Evolutionary conservation across 2,113 vertebrate species (phyloP).

Genomic region (Silurus meridionalis): DNA sequence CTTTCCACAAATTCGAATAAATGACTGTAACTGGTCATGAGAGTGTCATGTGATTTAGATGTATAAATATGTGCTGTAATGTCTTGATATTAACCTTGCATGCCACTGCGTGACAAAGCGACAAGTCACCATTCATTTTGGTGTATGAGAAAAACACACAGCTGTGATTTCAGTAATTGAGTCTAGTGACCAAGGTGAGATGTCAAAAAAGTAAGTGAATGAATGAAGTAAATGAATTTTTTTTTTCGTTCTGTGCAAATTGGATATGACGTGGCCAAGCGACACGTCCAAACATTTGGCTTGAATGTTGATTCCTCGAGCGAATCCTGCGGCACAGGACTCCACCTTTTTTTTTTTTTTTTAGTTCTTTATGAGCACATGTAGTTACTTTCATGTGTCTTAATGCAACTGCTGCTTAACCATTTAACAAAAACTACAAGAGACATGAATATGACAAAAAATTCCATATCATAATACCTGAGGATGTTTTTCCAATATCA

Average conservation of each 20-base stretch:
- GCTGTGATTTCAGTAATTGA: background rate
- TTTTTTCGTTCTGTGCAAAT: background rate
- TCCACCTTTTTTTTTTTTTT: background rate
- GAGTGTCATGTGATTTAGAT: background rate
- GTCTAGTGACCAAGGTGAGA: background rate
- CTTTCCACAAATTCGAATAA: background rate
- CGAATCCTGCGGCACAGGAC: background rate
- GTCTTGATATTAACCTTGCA: background rate
- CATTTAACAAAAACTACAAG: background rate
- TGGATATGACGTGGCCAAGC: background rate
- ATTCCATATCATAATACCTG: background rate
- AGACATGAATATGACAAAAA: background rate
- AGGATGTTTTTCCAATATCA: background rate
- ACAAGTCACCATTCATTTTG: background rate
- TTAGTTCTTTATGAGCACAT: background rate
- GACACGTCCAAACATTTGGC: background rate
- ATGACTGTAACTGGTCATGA: background rate
- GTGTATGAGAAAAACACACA: background rate
- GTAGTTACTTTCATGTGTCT: background rate
- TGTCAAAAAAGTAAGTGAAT: too few species aligned
- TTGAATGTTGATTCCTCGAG: background rate
- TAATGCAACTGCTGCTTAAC: background rate
- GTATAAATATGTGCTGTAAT: background rate
- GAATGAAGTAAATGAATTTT: too few species aligned
- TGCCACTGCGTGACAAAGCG: background rate